These are phyloP conservation scores for Dryocosmus kuriphilus DNA, from an alignment of 2,888 invertebrate genomes.

Conservation along the genomic window DNA sequence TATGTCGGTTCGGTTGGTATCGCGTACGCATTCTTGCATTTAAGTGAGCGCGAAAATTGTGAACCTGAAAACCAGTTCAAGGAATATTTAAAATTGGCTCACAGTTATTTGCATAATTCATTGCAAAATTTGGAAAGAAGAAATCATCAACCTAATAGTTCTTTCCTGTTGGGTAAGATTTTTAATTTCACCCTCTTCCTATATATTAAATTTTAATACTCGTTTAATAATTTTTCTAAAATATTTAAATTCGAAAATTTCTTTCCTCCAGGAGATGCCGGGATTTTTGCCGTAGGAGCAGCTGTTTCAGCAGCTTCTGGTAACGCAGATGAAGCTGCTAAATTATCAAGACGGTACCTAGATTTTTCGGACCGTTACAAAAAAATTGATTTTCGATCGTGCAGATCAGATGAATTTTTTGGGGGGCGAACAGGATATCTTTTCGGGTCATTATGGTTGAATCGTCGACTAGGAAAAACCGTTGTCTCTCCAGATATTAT, in stretches of 20 bases:
- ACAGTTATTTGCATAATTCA: constrained; percentile 54
- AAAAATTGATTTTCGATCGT: constrained; percentile 79
- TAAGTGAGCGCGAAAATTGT: constrained; percentile 47
- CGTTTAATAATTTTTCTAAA: too few relatives aligned
- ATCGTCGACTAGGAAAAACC: constrained; percentile 79
- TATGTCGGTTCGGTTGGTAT: constrained; percentile 63
- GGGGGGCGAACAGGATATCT: constrained; percentile 92
- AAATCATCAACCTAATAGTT: constrained; percentile 44
- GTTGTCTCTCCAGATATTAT: constrained; percentile 79
- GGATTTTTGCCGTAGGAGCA: constrained; percentile 86
- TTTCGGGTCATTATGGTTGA: constrained; percentile 87
- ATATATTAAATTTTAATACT: too few relatives aligned
- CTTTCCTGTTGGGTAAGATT: constrained; percentile 55
- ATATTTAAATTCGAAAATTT: not conserved
- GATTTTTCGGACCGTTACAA: constrained; percentile 64
- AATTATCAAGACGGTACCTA: constrained; percentile 76
- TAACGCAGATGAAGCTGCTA: constrained; percentile 72
- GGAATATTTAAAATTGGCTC: constrained; percentile 53
- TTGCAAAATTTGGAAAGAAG: constrained; percentile 46
- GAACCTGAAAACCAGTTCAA: constrained; percentile 31
- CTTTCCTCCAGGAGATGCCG: constrained; percentile 82
- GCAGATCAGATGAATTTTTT: constrained; percentile 90
- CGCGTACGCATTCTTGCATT: constrained; percentile 56
- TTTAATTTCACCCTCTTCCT: not conserved
- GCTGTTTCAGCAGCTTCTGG: constrained; percentile 79